These are phyloP conservation scores for Lindbergichthys nudifrons DNA, from an alignment of 2,797 vertebrate genomes.

Conservation along the genomic window DNA sequence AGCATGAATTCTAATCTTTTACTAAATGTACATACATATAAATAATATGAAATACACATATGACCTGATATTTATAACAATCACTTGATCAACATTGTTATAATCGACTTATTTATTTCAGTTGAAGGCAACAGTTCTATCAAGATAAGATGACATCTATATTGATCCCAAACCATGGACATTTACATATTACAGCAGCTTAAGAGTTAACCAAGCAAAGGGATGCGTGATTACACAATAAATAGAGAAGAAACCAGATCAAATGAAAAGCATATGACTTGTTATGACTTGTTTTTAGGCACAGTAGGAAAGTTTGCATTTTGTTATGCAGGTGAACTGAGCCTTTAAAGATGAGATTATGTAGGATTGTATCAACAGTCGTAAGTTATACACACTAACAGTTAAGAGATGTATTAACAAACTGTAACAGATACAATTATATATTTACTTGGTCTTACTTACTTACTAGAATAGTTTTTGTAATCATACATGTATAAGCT, in stretches of 20 bases:
- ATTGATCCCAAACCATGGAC: too few relatives aligned
- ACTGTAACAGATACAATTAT: neutral
- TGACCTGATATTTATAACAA: too few relatives aligned
- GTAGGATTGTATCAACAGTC: neutral
- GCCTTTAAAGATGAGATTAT: constrained; percentile 5
- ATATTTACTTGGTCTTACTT: neutral
- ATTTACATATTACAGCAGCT: too few relatives aligned
- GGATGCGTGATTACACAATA: too few relatives aligned
- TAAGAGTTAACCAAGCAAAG: too few relatives aligned
- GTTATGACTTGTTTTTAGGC: neutral
- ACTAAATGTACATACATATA: too few relatives aligned
- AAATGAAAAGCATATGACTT: too few relatives aligned
- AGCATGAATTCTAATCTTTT: neutral
- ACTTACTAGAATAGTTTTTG: too few relatives aligned
- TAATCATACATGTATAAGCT: neutral
- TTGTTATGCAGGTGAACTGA: neutral
- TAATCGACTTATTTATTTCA: neutral
- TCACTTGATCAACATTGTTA: too few relatives aligned
- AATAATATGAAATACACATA: too few relatives aligned
- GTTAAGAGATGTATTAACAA: neutral
- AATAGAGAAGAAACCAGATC: too few relatives aligned
- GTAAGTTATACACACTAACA: neutral
- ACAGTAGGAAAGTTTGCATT: neutral
- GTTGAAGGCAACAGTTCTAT: neutral
- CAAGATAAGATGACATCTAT: too few relatives aligned